These are phyloP conservation scores for Dolomedes plantarius DNA, from an alignment of 2,888 invertebrate genomes.

Conservation along the genomic window DNA sequence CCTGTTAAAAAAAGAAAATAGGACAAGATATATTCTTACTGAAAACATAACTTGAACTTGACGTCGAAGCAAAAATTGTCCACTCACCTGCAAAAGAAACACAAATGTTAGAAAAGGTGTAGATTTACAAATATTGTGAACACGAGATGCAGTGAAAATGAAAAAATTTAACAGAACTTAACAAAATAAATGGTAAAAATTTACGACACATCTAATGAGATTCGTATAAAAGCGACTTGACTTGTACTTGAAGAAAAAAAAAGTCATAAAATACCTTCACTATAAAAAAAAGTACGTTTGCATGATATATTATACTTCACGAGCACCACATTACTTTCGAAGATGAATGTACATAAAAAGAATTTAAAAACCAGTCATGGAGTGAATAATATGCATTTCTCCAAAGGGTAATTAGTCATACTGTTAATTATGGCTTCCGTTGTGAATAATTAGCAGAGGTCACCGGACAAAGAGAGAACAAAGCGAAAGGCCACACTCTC, in stretches of 20 bases:
- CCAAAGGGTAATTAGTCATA: not conserved
- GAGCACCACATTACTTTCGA: not conserved
- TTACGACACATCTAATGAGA: too few species aligned
- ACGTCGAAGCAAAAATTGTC: not conserved
- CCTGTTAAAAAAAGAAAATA: too few species aligned
- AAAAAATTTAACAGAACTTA: too few species aligned
- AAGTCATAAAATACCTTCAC: too few species aligned
- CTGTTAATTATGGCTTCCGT: slow-evolving; percentile 12
- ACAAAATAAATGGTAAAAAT: too few species aligned
- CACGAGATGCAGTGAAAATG: too few species aligned
- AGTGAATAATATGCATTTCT: slow-evolving; percentile 6
- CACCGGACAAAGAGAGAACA: not conserved
- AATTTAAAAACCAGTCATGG: not conserved
- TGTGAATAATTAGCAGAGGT: slow-evolving; percentile 3
- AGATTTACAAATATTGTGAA: too few species aligned
- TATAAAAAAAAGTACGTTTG: not conserved
- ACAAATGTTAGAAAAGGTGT: too few species aligned
- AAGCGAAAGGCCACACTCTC: not conserved
- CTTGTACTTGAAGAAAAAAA: too few species aligned
- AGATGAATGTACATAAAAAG: not conserved
- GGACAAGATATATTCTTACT: too few species aligned
- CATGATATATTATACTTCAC: not conserved
- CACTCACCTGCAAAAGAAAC: slow-evolving; percentile 2
- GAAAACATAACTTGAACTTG: too few species aligned
- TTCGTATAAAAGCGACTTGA: too few species aligned